Evolutionary conservation across 2,113 vertebrate genomes (phyloP).

Genomic region (Carollia perspicillata): DNA sequence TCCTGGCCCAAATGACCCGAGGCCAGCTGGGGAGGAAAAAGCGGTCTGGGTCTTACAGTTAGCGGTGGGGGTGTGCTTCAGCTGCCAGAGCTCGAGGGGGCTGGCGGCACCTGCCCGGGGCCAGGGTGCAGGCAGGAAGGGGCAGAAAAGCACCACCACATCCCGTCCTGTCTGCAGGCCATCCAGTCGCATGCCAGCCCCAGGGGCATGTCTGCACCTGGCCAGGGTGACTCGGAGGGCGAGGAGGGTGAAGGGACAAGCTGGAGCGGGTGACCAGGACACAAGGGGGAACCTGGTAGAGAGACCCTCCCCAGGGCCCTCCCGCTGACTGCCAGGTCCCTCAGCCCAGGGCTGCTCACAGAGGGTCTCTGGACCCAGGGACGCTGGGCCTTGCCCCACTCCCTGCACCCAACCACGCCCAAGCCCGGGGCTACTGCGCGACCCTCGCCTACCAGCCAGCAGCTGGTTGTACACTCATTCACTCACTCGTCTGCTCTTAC

Average conservation of each 20-base stretch:
- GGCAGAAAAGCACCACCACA: too few species aligned
- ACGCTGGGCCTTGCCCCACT: too few species aligned
- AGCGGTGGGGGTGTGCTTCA: background rate
- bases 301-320: too few species aligned
- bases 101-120: background rate
- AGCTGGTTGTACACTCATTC: too few species aligned
- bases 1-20: too few species aligned
- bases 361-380: background rate
- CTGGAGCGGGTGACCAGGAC: background rate
- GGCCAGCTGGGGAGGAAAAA: background rate
- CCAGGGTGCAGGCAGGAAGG: background rate
- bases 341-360: too few species aligned
- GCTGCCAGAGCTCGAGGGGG: background rate
- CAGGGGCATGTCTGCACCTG: too few species aligned
- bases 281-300: background rate
- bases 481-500: too few species aligned
- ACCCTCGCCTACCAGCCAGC: background rate
- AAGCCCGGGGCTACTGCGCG: accelerated
- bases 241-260: too few species aligned
- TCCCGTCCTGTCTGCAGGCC: background rate
- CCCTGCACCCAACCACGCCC: background rate
- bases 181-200: background rate
- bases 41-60: background rate
- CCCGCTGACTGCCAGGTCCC: too few species aligned
- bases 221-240: background rate